phyloP scores from a whole-genome alignment of 2,113 vertebrate genomes.

The Ia io region DNA sequence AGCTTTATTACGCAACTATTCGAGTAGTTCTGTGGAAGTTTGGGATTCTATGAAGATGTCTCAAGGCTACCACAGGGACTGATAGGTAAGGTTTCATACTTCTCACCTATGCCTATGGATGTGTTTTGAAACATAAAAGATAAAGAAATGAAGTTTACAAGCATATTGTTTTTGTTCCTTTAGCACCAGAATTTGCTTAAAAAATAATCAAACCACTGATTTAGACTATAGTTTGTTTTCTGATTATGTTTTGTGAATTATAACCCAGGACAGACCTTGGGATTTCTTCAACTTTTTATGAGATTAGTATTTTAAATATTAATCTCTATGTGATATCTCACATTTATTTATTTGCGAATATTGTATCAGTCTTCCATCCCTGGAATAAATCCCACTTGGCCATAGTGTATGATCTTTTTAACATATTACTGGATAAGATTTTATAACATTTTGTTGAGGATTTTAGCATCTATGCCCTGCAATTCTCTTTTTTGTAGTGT shows the following conservation, averaged over 20 bases:
- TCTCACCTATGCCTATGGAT: background rate
- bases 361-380: too few relatives aligned
- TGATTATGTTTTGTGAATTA: conserved; percentile 17
- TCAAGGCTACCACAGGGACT: background rate
- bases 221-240: conserved; percentile 29
- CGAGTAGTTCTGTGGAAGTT: background rate
- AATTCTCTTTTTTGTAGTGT: too few relatives aligned
- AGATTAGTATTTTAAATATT: background rate
- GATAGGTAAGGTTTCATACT: background rate
- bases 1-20: background rate
- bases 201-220: background rate
- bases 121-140: conserved; percentile 8
- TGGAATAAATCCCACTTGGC: too few relatives aligned
- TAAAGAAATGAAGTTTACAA: background rate
- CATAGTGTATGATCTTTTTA: too few relatives aligned
- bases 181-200: background rate
- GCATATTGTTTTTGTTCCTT: background rate
- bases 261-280: background rate
- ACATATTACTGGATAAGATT: too few relatives aligned
- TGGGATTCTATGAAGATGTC: background rate
- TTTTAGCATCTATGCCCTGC: too few relatives aligned
- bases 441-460: too few relatives aligned
- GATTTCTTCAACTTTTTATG: background rate
- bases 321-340: background rate
- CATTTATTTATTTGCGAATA: too few relatives aligned